Percentiles rank a stretch among this genome's conserved stretches.
Evolutionary conservation across 2,888 invertebrate species (phyloP).

Genomic region (Acronicta leporina): DNA sequence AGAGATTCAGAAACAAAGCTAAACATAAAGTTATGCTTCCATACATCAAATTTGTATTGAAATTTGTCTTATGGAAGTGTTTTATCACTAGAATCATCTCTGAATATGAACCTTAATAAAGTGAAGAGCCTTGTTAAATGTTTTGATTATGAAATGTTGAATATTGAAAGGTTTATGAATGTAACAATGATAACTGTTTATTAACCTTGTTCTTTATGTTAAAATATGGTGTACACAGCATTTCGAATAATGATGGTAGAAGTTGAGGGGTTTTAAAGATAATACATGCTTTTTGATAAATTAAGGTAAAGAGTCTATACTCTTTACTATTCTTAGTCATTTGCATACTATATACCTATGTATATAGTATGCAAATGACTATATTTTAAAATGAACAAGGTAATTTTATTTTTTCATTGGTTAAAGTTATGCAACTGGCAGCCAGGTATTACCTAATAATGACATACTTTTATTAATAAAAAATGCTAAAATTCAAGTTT

Average conservation of each 20-base stretch:
- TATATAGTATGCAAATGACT: not conserved
- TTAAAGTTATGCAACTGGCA: not conserved
- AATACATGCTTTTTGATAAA: not conserved
- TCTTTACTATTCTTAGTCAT: too few species aligned
- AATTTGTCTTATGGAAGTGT: too few species aligned
- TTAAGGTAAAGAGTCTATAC: not conserved
- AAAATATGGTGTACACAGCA: conserved; percentile 8
- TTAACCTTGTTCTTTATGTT: conserved; percentile 39
- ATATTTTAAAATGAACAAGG: conserved; percentile 27
- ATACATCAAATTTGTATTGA: too few species aligned
- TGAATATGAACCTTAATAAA: too few species aligned
- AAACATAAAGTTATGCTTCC: too few species aligned
- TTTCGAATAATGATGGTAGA: not conserved
- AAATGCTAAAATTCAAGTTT: conserved; percentile 9
- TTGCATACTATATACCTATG: too few species aligned
- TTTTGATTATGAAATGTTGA: conserved; percentile 56
- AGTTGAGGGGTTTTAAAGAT: not conserved
- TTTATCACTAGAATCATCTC: too few species aligned
- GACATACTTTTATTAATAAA: not conserved
- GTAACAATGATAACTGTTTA: conserved; percentile 50
- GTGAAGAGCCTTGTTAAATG: conserved; percentile 46
- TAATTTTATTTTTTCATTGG: conserved; percentile 7
- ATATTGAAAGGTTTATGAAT: conserved; percentile 57
- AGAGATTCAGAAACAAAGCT: too few species aligned
- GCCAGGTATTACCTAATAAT: not conserved